A percentile compares a stretch with the other conserved stretches of the same genome.
Conservation (phyloP, 2,888 invertebrate species). For the Pristionchus mayeri region DNA sequence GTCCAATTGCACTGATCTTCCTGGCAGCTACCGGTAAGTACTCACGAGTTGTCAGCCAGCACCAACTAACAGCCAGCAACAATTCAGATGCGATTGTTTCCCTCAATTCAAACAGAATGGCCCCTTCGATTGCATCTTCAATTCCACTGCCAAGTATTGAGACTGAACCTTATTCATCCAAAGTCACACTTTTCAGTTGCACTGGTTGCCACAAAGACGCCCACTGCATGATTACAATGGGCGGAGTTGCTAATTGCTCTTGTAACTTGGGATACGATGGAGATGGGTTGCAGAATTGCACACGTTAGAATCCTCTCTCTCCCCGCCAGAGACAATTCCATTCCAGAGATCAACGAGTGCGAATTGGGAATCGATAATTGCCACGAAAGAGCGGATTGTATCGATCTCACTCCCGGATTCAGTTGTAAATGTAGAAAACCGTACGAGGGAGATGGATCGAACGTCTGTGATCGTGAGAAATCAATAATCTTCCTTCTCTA, state of each 20-base stretch:
- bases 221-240: slow-evolving; percentile 7
- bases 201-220: neutral
- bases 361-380: slow-evolving; percentile 81
- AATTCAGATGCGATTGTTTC: slow-evolving; percentile 24
- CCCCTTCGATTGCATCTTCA: slow-evolving; percentile 25
- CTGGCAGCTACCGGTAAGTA: slow-evolving; percentile 13
- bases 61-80: neutral
- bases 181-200: slow-evolving; percentile 7
- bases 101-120: slow-evolving; percentile 32
- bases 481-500: neutral
- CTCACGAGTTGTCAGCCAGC: too few relatives aligned
- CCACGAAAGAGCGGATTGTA: slow-evolving; percentile 86
- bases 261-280: slow-evolving; percentile 47
- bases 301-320: neutral
- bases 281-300: slow-evolving; percentile 34
- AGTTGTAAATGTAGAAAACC: slow-evolving; percentile 59
- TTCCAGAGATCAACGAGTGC: slow-evolving; percentile 92
- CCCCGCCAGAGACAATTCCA: neutral
- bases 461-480: slow-evolving; percentile 56
- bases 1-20: neutral
- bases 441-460: slow-evolving; percentile 63
- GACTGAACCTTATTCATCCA: neutral
- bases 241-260: slow-evolving; percentile 38
- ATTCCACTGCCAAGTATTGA: neutral
- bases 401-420: slow-evolving; percentile 86